Conservation (phyloP, 2,113 vertebrate species). For the Cichladusa arquata region DNA sequence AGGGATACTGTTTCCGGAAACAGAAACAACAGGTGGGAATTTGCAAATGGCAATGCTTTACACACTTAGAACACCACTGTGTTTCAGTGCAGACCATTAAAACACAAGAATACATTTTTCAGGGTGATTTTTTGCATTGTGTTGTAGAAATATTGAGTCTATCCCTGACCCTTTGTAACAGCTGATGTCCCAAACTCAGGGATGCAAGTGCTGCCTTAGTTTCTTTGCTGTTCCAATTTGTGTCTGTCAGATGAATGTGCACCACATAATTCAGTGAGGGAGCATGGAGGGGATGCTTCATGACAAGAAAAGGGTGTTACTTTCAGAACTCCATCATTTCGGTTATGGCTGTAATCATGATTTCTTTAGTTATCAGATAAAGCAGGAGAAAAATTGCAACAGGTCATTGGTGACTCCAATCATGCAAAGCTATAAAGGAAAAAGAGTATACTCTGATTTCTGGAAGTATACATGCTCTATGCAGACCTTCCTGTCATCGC, state of each 20-base stretch:
- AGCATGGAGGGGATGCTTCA: neutral
- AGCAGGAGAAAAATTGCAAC: neutral
- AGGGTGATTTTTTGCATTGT: neutral
- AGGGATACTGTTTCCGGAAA: slow-evolving; percentile 1
- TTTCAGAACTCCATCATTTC: neutral
- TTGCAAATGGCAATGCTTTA: neutral
- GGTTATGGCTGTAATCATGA: neutral
- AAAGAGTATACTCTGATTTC: neutral
- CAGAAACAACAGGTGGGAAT: slow-evolving; percentile 28
- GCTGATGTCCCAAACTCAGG: neutral
- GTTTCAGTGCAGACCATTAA: neutral
- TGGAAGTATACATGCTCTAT: neutral
- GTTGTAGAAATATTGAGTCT: neutral
- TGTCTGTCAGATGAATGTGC: neutral
- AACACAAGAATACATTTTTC: neutral
- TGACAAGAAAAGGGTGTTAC: neutral
- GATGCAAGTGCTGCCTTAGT: neutral
- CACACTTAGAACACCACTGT: neutral
- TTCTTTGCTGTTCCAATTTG: neutral
- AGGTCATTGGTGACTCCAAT: neutral
- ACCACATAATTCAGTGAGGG: neutral
- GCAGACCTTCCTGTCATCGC: neutral
- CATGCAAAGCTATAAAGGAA: neutral
- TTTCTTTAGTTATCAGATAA: neutral
- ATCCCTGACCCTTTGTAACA: rapidly evolving